Evolutionary conservation across 1,140 invertebrate genomes (phyloP).

Genomic region (Trypoxylus dichotomus): DNA sequence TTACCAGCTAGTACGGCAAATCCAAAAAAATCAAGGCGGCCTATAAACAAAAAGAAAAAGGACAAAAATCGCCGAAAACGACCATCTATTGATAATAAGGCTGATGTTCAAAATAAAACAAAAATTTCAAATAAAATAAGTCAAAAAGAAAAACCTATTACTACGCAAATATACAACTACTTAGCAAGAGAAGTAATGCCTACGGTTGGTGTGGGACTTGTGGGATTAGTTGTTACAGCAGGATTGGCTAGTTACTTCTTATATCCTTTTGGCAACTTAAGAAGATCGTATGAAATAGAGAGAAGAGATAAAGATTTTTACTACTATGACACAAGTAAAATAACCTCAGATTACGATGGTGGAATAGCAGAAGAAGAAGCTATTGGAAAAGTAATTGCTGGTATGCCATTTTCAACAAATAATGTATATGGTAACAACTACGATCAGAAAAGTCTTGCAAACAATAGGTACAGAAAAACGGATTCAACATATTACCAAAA

Average conservation of each 20-base stretch:
- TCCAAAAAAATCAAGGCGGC: slow-evolving; percentile 53
- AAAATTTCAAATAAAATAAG: slow-evolving; percentile 57
- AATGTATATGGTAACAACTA: slow-evolving; percentile 12
- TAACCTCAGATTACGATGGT: slow-evolving; percentile 58
- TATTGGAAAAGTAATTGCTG: slow-evolving; percentile 70
- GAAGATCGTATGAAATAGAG: slow-evolving; percentile 67
- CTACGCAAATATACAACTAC: slow-evolving; percentile 76
- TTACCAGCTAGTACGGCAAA: slow-evolving; percentile 51
- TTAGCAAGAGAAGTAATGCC: slow-evolving; percentile 78
- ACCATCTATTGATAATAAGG: slow-evolving; percentile 56
- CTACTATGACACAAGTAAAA: slow-evolving; percentile 62
- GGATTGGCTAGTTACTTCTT: slow-evolving; percentile 75
- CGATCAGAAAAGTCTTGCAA: not conserved
- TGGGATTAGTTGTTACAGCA: slow-evolving; percentile 69
- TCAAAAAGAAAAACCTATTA: slow-evolving; percentile 60
- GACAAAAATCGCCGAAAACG: slow-evolving; percentile 62
- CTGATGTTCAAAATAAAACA: slow-evolving; percentile 52
- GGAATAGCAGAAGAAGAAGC: slow-evolving; percentile 74
- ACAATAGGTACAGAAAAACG: slow-evolving; percentile 6
- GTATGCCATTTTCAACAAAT: slow-evolving; percentile 59
- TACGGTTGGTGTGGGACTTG: slow-evolving; percentile 72
- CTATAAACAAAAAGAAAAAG: slow-evolving; percentile 58
- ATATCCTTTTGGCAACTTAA: slow-evolving; percentile 70
- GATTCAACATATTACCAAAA: slow-evolving; percentile 13
- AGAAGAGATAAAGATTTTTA: slow-evolving; percentile 63